These are phyloP conservation scores for Thyatira batis DNA, from an alignment of 2,888 invertebrate species.

Conservation along the genomic window DNA sequence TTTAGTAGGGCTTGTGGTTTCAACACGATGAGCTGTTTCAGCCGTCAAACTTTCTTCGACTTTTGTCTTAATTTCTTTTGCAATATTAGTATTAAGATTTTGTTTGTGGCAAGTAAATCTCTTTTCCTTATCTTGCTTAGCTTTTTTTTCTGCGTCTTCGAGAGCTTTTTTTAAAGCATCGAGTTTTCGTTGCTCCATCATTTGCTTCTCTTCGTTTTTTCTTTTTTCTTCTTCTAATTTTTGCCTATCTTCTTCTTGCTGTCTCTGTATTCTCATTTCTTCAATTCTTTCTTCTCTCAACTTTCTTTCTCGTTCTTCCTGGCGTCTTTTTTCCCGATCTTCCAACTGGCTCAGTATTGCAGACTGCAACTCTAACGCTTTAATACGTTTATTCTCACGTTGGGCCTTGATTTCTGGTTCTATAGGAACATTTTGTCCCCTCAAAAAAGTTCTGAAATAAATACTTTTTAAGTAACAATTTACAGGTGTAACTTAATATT, in stretches of 20 bases:
- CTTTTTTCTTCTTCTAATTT: conserved; percentile 88
- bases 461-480: conserved; percentile 9
- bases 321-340: conserved; percentile 88
- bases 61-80: conserved; percentile 41
- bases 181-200: conserved; percentile 87
- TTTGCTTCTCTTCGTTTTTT: conserved; percentile 85
- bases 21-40: conserved; percentile 40
- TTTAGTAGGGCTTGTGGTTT: conserved; percentile 63
- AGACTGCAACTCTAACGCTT: conserved; percentile 93
- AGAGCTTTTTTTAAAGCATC: conserved; percentile 90
- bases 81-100: conserved; percentile 34
- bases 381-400: conserved; percentile 90
- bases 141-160: conserved; percentile 88
- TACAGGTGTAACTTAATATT: neutral
- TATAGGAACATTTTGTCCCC: conserved; percentile 93
- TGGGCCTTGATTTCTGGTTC: conserved; percentile 91
- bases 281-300: conserved; percentile 91
- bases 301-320: conserved; percentile 88
- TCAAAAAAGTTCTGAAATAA: conserved; percentile 83
- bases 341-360: conserved; percentile 93
- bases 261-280: conserved; percentile 88
- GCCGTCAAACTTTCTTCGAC: conserved; percentile 36
- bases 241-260: conserved; percentile 86
- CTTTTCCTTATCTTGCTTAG: conserved; percentile 85
- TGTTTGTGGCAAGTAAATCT: conserved; percentile 63